A percentile compares a stretch with the other conserved stretches of the same genome.
Evolutionary conservation across 2,113 vertebrate species (phyloP).

Genomic region (Rhynchopsitta pachyrhyncha): DNA sequence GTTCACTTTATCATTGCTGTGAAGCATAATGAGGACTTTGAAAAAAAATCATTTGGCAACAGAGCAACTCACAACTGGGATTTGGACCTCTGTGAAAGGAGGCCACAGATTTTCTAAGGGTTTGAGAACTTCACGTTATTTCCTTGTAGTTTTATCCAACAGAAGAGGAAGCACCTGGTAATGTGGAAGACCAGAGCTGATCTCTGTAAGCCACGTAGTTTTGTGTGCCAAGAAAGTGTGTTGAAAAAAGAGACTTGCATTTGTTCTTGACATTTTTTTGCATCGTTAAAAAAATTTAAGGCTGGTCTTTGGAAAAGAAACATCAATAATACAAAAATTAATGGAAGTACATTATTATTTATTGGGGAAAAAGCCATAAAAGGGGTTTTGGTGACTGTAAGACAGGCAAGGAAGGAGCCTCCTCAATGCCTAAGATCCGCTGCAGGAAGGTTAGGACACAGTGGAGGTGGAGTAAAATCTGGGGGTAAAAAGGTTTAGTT

Average conservation of each 20-base stretch:
- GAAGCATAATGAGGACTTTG: background rate
- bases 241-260: background rate
- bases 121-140: background rate
- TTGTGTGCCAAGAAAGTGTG: background rate
- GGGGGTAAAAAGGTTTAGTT: background rate
- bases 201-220: background rate
- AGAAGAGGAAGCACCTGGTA: conserved; percentile 51
- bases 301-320: background rate
- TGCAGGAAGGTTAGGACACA: background rate
- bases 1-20: background rate
- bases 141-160: conserved; percentile 5
- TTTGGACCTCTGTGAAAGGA: background rate
- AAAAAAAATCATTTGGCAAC: background rate
- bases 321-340: background rate
- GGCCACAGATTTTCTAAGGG: background rate
- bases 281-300: background rate
- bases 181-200: background rate
- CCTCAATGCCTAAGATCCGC: background rate
- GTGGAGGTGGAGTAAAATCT: background rate
- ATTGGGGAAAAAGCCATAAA: background rate
- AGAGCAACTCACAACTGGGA: background rate
- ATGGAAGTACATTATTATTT: background rate
- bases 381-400: background rate
- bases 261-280: background rate
- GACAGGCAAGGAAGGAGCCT: background rate